Evolutionary conservation across 2,888 invertebrate genomes (phyloP).

Genomic region (Melinaea marsaeus): DNA sequence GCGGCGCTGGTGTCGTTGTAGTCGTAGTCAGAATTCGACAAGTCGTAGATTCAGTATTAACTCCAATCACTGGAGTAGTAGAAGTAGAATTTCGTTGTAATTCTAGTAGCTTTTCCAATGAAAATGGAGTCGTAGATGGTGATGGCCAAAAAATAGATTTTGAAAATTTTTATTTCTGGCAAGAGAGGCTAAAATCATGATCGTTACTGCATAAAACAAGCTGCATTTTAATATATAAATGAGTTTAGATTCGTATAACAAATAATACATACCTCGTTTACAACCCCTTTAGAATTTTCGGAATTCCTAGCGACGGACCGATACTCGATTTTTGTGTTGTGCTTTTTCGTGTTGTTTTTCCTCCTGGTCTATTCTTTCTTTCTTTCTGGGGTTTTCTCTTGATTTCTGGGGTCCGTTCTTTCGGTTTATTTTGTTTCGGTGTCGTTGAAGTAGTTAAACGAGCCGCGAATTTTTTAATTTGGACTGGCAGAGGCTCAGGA

Average conservation of each 20-base stretch:
- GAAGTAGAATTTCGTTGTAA: conserved; percentile 79
- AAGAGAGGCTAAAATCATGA: no score
- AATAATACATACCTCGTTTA: conserved; percentile 80
- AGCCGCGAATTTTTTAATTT: conserved; percentile 82
- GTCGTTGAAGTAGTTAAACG: conserved; percentile 67
- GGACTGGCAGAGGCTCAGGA: conserved; percentile 78
- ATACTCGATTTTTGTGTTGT: conserved; percentile 77
- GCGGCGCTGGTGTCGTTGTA: conserved; percentile 83
- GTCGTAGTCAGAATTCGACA: conserved; percentile 76
- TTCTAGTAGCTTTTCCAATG: conserved; percentile 88
- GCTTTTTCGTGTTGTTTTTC: conserved; percentile 77
- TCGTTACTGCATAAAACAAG: not conserved
- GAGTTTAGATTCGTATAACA: not conserved
- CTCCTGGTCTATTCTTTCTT: conserved; percentile 85
- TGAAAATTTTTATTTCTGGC: not conserved
- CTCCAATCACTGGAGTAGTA: conserved; percentile 70
- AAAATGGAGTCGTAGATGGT: conserved; percentile 90
- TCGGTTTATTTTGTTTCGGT: conserved; percentile 69
- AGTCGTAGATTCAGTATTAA: conserved; percentile 70
- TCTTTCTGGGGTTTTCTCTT: no score
- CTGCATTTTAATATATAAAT: no score
- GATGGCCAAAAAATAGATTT: conserved; percentile 82
- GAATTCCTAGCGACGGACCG: conserved; percentile 70
- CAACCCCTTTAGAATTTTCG: conserved; percentile 90
- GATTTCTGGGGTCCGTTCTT: conserved; percentile 61